These are phyloP conservation scores for Balaenoptera acutorostrata DNA, from an alignment of 2,113 vertebrate species.

Conservation along the genomic window DNA sequence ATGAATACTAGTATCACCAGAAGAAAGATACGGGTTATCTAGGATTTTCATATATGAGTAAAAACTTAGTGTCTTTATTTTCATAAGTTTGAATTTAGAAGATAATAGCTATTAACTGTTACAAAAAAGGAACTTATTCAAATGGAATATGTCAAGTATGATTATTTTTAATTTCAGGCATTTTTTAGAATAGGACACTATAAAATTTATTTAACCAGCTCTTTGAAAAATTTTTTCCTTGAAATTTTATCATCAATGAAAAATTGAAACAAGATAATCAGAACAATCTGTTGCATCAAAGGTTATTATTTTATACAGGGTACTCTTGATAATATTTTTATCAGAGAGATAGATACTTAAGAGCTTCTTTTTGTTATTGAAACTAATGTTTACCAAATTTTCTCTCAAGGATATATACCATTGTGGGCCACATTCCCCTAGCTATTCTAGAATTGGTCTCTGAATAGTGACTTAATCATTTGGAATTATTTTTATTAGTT, in stretches of 20 bases:
- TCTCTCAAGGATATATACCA: background rate
- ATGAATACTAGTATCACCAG: background rate
- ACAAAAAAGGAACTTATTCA: background rate
- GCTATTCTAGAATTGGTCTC: background rate
- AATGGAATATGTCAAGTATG: background rate
- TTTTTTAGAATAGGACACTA: background rate
- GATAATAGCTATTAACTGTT: background rate
- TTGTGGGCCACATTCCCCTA: background rate
- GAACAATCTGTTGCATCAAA: background rate
- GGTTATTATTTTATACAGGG: background rate
- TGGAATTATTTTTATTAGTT: background rate
- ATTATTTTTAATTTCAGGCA: slow-evolving; percentile 25
- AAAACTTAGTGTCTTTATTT: background rate
- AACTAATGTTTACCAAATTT: background rate
- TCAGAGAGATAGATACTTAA: background rate
- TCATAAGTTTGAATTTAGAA: background rate
- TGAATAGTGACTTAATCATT: background rate
- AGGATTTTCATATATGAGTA: background rate
- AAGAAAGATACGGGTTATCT: background rate
- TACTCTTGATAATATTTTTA: background rate
- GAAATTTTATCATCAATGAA: background rate
- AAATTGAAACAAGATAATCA: background rate
- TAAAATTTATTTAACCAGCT: background rate
- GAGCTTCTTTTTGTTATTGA: background rate
- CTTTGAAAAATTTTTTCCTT: background rate